phyloP scores from a whole-genome alignment of 2,797 vertebrate genomes.

The Lithobates sylvaticus region DNA sequence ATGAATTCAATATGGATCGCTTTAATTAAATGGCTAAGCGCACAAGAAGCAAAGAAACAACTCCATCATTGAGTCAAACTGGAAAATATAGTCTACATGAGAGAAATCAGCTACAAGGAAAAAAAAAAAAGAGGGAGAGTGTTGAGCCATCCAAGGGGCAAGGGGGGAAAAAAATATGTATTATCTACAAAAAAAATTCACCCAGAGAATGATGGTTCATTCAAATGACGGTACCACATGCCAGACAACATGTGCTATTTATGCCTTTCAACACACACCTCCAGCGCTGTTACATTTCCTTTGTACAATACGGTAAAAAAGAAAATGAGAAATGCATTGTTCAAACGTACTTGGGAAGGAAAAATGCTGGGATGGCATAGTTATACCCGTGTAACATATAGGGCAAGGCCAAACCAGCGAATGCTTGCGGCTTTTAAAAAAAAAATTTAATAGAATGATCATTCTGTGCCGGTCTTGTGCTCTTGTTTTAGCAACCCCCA shows the following conservation, averaged over 20 bases:
- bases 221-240: not conserved
- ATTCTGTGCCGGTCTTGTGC: not conserved
- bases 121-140: slow-evolving; percentile 56
- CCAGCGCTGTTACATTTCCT: not conserved
- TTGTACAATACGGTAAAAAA: not conserved
- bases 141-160: not conserved
- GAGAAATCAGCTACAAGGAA: slow-evolving; percentile 60
- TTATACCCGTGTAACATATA: not conserved
- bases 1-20: slow-evolving; percentile 85
- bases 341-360: not conserved
- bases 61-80: slow-evolving; percentile 80
- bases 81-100: slow-evolving; percentile 75
- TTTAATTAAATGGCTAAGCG: slow-evolving; percentile 84
- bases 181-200: not conserved
- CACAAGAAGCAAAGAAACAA: slow-evolving; percentile 80
- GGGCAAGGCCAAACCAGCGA: not conserved
- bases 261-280: not conserved
- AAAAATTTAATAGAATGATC: not conserved
- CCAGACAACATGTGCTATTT: not conserved
- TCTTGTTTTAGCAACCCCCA: not conserved
- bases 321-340: not conserved
- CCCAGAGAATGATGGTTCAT: not conserved
- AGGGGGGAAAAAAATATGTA: not conserved
- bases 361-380: not conserved
- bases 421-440: not conserved